Evolutionary conservation across 2,113 vertebrate genomes (phyloP).

Genomic region (Amphilophus citrinellus): DNA sequence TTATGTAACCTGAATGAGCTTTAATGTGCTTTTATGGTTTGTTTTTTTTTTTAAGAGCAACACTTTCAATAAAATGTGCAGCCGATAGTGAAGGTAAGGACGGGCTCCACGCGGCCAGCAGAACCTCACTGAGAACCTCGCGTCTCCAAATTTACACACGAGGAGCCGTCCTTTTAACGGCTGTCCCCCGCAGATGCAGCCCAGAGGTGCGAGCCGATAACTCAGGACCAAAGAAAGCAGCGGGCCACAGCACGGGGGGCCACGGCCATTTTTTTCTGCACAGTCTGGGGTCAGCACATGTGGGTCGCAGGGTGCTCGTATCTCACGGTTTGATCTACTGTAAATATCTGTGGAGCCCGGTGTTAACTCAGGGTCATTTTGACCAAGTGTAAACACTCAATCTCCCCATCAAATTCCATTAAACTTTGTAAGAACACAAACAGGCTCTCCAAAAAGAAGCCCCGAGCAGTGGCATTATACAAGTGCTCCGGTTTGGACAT

Average conservation of each 20-base stretch:
- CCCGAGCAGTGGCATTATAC: conserved; percentile 73
- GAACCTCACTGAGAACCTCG: neutral
- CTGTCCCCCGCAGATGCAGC: too few relatives aligned
- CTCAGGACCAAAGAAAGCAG: too few relatives aligned
- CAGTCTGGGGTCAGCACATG: neutral
- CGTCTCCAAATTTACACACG: too few relatives aligned
- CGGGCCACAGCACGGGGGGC: too few relatives aligned
- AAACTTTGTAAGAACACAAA: conserved; percentile 65
- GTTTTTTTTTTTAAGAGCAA: conserved; percentile 13
- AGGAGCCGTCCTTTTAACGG: too few relatives aligned
- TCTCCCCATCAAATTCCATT: conserved; percentile 68
- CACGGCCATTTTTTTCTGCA: neutral
- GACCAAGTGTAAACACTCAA: conserved; percentile 69
- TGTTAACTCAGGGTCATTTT: conserved; percentile 58
- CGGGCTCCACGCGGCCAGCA: neutral
- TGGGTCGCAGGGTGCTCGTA: neutral
- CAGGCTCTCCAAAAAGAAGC: conserved; percentile 57
- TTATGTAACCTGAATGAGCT: conserved; percentile 8
- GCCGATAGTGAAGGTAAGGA: neutral
- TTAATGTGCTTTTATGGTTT: conserved; percentile 25
- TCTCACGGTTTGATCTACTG: conserved; percentile 25
- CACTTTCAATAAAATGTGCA: conserved; percentile 9
- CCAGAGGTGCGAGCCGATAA: too few relatives aligned
- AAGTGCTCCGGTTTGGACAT: conserved; percentile 68
- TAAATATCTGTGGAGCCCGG: conserved; percentile 8